Conservation (phyloP, 2,888 invertebrate species). For the Ectropis crepuscularia region DNA sequence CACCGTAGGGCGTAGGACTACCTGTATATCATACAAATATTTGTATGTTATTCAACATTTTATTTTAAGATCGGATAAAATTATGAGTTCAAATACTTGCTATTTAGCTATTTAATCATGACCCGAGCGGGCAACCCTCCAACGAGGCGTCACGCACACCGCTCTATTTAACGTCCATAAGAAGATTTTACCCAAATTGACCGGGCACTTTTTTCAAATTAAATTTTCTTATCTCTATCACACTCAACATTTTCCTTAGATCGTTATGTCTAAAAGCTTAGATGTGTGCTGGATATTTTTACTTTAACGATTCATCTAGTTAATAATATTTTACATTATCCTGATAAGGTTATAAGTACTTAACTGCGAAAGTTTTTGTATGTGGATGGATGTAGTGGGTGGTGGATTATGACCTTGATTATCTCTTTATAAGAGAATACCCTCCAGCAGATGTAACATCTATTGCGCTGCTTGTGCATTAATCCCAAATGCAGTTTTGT, state of each 20-base stretch:
- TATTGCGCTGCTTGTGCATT: too few relatives aligned
- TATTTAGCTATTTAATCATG: conserved; percentile 34
- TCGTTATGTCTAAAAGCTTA: conserved; percentile 13
- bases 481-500: too few relatives aligned
- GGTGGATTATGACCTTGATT: too few relatives aligned
- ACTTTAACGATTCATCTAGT: too few relatives aligned
- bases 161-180: conserved; percentile 46
- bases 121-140: conserved; percentile 27
- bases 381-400: too few relatives aligned
- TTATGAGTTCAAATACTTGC: conserved; percentile 16
- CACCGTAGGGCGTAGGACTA: too few relatives aligned
- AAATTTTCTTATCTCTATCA: conserved; percentile 57
- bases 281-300: neutral
- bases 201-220: conserved; percentile 59
- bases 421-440: too few relatives aligned
- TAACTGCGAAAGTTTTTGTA: too few relatives aligned
- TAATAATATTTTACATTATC: too few relatives aligned
- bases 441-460: too few relatives aligned
- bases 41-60: neutral
- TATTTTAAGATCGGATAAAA: neutral
- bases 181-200: conserved; percentile 53
- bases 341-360: too few relatives aligned
- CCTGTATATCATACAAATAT: too few relatives aligned
- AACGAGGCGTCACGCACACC: conserved; percentile 35
- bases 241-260: conserved; percentile 48